These are phyloP conservation scores for Gavialis gangeticus DNA, from an alignment of 2,113 vertebrate genomes.

Conservation along the genomic window DNA sequence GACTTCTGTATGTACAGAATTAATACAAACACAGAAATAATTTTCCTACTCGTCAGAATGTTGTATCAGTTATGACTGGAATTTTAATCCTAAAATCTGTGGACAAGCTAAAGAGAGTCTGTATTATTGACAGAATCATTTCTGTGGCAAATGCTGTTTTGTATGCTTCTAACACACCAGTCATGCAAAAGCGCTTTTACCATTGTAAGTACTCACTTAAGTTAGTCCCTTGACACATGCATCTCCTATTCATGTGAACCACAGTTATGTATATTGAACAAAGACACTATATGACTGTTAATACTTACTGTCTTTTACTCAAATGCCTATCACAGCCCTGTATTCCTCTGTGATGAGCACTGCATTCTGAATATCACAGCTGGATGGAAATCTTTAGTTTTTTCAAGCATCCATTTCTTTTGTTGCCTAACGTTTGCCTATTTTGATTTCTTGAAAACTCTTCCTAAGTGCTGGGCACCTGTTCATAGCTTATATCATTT, in stretches of 20 bases:
- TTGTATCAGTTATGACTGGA: no score
- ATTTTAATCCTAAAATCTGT: background rate
- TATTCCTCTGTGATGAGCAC: background rate
- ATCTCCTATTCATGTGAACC: background rate
- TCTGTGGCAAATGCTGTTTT: background rate
- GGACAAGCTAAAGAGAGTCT: background rate
- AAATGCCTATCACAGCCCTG: background rate
- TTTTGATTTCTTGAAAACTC: background rate
- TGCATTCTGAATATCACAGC: no score
- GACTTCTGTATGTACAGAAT: background rate
- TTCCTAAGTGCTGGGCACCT: background rate
- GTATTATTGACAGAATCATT: background rate
- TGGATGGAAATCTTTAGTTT: background rate
- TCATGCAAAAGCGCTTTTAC: background rate
- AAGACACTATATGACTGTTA: background rate
- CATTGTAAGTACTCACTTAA: background rate
- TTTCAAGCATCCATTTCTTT: background rate
- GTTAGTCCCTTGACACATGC: background rate
- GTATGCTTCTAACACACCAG: background rate
- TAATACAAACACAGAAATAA: no score
- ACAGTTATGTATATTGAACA: background rate
- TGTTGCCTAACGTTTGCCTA: background rate
- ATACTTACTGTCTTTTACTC: background rate
- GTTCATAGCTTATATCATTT: background rate
- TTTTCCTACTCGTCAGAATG: no score